Conservation (phyloP, 2,113 vertebrate species). For the Pardalotus punctatus region DNA sequence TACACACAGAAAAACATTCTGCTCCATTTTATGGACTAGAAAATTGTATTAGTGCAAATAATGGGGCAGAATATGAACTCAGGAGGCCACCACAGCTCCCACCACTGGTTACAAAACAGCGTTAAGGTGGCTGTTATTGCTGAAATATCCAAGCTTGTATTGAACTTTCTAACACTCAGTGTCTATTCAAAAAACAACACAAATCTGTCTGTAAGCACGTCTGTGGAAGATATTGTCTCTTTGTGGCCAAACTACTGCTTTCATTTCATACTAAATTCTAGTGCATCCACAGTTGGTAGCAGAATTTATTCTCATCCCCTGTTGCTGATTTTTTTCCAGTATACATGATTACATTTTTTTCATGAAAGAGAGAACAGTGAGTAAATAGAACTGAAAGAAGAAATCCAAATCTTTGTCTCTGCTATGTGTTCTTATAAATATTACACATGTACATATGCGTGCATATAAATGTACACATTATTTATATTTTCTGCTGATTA, state of each 20-base stretch:
- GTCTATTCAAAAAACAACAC: background rate
- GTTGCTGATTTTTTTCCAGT: background rate
- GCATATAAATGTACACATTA: background rate
- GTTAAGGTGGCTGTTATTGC: background rate
- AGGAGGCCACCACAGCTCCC: background rate
- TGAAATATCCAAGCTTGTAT: background rate
- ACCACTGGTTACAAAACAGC: background rate
- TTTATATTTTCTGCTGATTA: background rate
- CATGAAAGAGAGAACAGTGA: background rate
- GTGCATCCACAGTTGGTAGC: background rate
- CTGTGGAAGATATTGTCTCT: background rate
- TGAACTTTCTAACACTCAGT: background rate
- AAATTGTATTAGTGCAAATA: background rate
- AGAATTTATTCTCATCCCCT: background rate
- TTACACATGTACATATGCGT: background rate
- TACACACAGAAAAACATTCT: background rate
- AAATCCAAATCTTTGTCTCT: background rate
- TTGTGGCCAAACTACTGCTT: background rate
- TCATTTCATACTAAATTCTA: background rate
- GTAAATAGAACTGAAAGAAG: background rate
- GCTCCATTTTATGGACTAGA: background rate
- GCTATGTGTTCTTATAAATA: background rate
- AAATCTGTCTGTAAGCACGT: background rate
- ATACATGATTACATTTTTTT: background rate
- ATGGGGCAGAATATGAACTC: background rate